Conservation (phyloP, 2,888 invertebrate species). For the Scotopteryx bipunctaria region DNA sequence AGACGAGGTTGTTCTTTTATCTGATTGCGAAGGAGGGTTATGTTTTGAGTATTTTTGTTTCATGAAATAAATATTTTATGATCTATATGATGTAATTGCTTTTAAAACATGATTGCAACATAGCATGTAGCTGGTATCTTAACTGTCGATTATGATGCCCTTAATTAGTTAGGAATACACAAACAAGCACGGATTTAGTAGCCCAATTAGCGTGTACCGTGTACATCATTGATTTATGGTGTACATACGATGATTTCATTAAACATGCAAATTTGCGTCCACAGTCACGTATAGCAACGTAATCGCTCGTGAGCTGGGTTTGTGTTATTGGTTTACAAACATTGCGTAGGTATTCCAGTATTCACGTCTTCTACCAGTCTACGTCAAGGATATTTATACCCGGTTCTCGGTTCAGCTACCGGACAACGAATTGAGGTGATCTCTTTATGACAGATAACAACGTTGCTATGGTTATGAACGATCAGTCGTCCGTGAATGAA, state of each 20-base stretch:
- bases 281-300: conserved; percentile 47
- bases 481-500: too few species aligned
- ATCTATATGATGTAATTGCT: too few species aligned
- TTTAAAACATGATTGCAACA: too few species aligned
- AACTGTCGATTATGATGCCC: conserved; percentile 45
- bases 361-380: conserved; percentile 2
- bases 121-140: too few species aligned
- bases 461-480: too few species aligned
- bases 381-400: not conserved
- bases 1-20: not conserved
- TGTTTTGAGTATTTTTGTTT: too few species aligned
- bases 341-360: conserved; percentile 31
- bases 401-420: not conserved
- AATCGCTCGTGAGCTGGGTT: conserved; percentile 43
- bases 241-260: conserved; percentile 71
- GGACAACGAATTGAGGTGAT: too few species aligned
- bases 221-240: conserved; percentile 33
- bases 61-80: too few species aligned
- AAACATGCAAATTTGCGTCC: conserved; percentile 68
- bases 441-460: too few species aligned
- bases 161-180: conserved; percentile 62
- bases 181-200: conserved; percentile 65
- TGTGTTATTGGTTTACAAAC: conserved; percentile 48
- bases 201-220: conserved; percentile 66
- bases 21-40: too few species aligned